Conservation (phyloP, 2,113 vertebrate species). For the Glaucomys volans region DNA sequence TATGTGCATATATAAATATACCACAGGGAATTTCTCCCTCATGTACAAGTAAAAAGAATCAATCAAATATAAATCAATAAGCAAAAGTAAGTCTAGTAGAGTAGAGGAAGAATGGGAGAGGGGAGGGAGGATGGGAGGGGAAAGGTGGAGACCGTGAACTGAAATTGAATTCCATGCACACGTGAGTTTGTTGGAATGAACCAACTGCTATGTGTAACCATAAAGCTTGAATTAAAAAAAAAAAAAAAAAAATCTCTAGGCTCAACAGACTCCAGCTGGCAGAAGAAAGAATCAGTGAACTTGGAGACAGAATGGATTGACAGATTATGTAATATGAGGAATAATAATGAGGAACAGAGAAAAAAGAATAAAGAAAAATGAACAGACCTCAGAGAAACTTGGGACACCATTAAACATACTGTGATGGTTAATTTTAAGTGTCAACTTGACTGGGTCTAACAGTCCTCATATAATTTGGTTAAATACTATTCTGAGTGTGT, state of each 20-base stretch:
- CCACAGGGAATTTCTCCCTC: too few species aligned
- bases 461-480: background rate
- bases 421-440: conserved; percentile 14
- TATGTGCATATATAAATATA: too few species aligned
- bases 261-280: background rate
- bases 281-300: conserved; percentile 2
- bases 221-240: too few species aligned
- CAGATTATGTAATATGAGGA: conserved; percentile 23
- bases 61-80: too few species aligned
- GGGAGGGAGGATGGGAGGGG: too few species aligned
- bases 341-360: background rate
- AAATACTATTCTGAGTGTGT: conserved; percentile 4
- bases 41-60: too few species aligned
- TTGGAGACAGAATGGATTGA: background rate
- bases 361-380: conserved; percentile 9
- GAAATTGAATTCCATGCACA: too few species aligned
- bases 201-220: too few species aligned
- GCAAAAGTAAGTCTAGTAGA: too few species aligned
- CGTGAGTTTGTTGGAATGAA: too few species aligned
- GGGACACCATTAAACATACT: background rate
- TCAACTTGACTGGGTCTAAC: background rate
- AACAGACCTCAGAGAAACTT: background rate
- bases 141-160: too few species aligned
- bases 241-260: conserved; percentile 9
- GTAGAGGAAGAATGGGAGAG: too few species aligned